Base-by-base conservation (phyloP, 2,113 vertebrate species). In the Pleuronectes platessa region DNA sequence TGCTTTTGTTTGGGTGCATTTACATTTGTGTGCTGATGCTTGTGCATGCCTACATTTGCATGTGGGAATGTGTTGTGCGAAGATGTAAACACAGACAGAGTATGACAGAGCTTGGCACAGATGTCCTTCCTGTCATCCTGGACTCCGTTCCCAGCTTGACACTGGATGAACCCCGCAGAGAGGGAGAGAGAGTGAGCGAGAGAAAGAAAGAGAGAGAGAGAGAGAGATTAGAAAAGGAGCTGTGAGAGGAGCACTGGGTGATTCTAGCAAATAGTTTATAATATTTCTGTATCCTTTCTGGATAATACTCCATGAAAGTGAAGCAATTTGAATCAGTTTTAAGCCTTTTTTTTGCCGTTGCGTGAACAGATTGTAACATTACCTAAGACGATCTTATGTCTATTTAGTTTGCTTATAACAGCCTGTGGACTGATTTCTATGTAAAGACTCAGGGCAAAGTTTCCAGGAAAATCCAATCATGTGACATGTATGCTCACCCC, bases 81-180 rank as follows among this genome's bases (percentile, higher is more conserved):
- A 81, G 81, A 82, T 88, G 76, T 84, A 79, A 90, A 74, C 71
- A 67, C 42, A 69, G 59, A 42, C 26, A 6, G 68, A 63, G 84
- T 53, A 27, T 72, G 71, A 67, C 62, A 40, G 66, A 63, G 73
- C 68, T 70, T 81, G 80, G 84, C 85, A 88, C 89, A 90, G 87
- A 88, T 86, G 88, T 78, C 68, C 71, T 83, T 88, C 77, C 84
- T 82, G 79, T 88, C 74, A 83, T 76, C 61, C n/a, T 63, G 21
- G 9, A 51, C 82, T 82, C 82, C 72, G 71, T 82, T 51, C 78
- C 78, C 85, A 82, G 37, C 70, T 79, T 69, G 68, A 84, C 70
- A 59, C 68, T 45, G 65, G 56, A 83, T 76, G 71, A 77, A 78
- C 42, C 78, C 83, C 13, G 27, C 15, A 64, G 61, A 20, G 55